Conservation (phyloP, 2,888 invertebrate genomes). For the Xestia sexstrigata region DNA sequence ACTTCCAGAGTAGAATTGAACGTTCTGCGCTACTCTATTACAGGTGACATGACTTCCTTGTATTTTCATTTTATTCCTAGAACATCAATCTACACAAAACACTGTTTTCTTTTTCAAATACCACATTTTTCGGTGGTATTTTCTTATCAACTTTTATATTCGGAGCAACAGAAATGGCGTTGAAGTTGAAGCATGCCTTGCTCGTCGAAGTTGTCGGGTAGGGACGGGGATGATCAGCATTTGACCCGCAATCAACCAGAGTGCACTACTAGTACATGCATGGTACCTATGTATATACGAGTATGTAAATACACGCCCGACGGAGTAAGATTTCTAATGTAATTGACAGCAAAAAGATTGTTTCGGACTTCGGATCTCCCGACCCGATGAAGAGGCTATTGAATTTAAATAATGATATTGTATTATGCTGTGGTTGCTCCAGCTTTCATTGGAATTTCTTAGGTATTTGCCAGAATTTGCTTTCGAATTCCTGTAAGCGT, state of each 20-base stretch:
- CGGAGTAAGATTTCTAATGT: constrained; percentile 85
- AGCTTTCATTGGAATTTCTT: constrained; percentile 40
- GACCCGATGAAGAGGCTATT: constrained; percentile 65
- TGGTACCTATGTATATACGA: constrained; percentile 32
- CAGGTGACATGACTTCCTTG: not conserved
- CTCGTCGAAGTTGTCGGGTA: constrained; percentile 13
- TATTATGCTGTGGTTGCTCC: constrained; percentile 32
- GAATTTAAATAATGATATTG: constrained; percentile 60
- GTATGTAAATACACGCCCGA: constrained; percentile 80
- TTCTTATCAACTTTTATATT: constrained; percentile 18
- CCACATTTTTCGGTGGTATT: constrained; percentile 2
- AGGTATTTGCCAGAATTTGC: not conserved
- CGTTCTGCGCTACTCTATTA: not conserved
- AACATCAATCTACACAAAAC: not conserved
- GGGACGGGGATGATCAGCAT: constrained; percentile 58
- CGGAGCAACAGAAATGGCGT: constrained; percentile 50
- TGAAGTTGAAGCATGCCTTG: constrained; percentile 48
- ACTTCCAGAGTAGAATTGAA: not conserved
- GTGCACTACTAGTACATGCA: constrained; percentile 73
- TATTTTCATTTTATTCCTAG: not conserved
- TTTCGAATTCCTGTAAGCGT: not conserved
- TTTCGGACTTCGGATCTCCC: constrained; percentile 56
- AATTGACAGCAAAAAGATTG: constrained; percentile 83
- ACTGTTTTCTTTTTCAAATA: constrained; percentile 1
- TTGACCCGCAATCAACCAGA: constrained; percentile 80